Evolutionary conservation across 2,797 vertebrate genomes (phyloP), one percentile per base, ranked within the genome.

Genomic region (Craterocephalus amniculus): DNA sequence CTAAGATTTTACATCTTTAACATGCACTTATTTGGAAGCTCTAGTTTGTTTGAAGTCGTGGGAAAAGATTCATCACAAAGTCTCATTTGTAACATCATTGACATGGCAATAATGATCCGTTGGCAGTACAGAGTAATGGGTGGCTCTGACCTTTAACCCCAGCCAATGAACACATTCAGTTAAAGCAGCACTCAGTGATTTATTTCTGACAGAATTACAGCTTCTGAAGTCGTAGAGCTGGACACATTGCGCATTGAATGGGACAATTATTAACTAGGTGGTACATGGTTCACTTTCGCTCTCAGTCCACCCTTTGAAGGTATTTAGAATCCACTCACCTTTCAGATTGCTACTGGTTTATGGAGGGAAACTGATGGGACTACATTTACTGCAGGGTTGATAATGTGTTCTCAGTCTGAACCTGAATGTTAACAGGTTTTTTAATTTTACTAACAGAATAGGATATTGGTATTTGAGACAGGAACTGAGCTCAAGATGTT

Each of bases 61-160:
- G 86, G 89, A 90, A 91, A 93, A 90, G 84, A 92, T 92, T 91
- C 84, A 92, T 93, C 89, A 89, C 89, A 90, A 90, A 91, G 89
- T 92, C 89, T 90, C 91, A 92, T 93, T 91, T 91, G 89, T 93
- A 92, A 89, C 89, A 82, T 90, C 88, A 85, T 76, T 93, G 92
- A 92, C 92, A 92, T 68, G 69, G 81, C 88, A 83, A 92, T 92
- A 92, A 90, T 93, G 91, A 92, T 89, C 89, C 78, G 86, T 92
- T 91, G 90, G 88, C 87, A 90, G 84, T 88, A 81, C 81, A 81
- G 89, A 91, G 86, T 92, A 92, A 94, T 92, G 91, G 86, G 87
- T 86, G 88, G 76, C 84, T 88, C 79, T 89, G 88, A 87, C 91
- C 92, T 93, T 88, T 92, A 74, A 92, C 92, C 92, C 80, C 63